These are phyloP conservation scores for Protophormia terraenovae DNA, from an alignment of 2,888 invertebrate species.

Conservation along the genomic window DNA sequence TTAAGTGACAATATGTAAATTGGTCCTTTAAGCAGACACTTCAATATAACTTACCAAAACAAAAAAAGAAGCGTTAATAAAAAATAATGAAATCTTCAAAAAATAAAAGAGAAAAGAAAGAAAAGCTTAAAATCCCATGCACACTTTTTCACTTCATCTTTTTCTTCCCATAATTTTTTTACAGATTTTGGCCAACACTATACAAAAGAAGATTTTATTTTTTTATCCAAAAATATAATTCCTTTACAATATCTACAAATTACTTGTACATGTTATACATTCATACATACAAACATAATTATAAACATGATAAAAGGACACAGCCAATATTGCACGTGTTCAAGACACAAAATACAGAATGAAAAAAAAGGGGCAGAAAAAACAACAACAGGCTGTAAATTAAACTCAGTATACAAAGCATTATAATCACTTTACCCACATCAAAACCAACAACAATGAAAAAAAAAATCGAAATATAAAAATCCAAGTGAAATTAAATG, in stretches of 20 bases:
- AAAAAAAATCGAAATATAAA: background rate
- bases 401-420: slow-evolving; percentile 64
- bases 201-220: slow-evolving; percentile 58
- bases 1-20: slow-evolving; percentile 61
- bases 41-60: background rate
- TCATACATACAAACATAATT: background rate
- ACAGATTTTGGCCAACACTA: slow-evolving; percentile 13
- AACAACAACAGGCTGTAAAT: slow-evolving; percentile 57
- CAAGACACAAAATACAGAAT: slow-evolving; percentile 43
- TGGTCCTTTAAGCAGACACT: slow-evolving; percentile 53
- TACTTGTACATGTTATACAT: slow-evolving; percentile 50
- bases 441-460: slow-evolving; percentile 53
- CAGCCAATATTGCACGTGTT: slow-evolving; percentile 69
- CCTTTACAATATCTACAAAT: slow-evolving; percentile 65
- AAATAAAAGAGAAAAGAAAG: background rate
- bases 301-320: slow-evolving; percentile 42
- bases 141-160: slow-evolving; percentile 42
- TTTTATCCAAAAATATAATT: slow-evolving; percentile 59
- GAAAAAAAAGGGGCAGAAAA: background rate
- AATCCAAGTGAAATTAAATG: slow-evolving; percentile 43
- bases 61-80: background rate
- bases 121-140: slow-evolving; percentile 61
- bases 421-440: slow-evolving; percentile 69
- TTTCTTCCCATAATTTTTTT: slow-evolving; percentile 9
- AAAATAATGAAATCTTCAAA: slow-evolving; percentile 30